These are phyloP conservation scores for Gymnocypris eckloni DNA, from an alignment of 2,797 vertebrate species.

Conservation along the genomic window DNA sequence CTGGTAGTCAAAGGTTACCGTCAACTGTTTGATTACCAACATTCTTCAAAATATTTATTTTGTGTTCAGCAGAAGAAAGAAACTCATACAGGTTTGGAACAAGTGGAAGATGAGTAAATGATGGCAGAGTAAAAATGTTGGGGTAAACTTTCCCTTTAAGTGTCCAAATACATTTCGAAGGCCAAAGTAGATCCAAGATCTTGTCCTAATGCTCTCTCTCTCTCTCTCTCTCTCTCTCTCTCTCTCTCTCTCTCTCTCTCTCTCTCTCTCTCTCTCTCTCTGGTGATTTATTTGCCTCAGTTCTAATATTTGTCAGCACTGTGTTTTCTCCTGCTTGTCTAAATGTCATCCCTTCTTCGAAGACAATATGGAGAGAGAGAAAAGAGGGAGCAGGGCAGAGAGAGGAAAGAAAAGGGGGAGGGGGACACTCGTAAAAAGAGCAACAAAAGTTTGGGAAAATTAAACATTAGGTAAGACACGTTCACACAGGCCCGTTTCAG, in stretches of 20 bases:
- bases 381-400: constrained; percentile 58
- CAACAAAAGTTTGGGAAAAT: constrained; percentile 88
- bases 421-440: constrained; percentile 82
- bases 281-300: constrained; percentile 84
- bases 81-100: not conserved
- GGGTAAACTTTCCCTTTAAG: not conserved
- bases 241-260: constrained; percentile 59
- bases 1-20: not conserved
- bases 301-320: constrained; percentile 86
- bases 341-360: constrained; percentile 87
- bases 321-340: constrained; percentile 84
- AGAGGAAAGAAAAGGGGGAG: constrained; percentile 60
- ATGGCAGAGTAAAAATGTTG: not conserved
- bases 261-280: constrained; percentile 56
- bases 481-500: constrained; percentile 68
- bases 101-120: not conserved
- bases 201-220: constrained; percentile 10
- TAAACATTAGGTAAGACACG: constrained; percentile 83
- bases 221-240: constrained; percentile 30
- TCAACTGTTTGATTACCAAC: not conserved
- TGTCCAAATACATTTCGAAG: not conserved
- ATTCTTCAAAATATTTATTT: not conserved
- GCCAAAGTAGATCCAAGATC: constrained; percentile 12
- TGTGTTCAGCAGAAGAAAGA: not conserved
- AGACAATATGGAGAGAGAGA: constrained; percentile 80